Percentiles rank a stretch among this genome's conserved stretches.
phyloP scores from a whole-genome alignment of 2,797 vertebrate species.

The Sphaeramia orbicularis region DNA sequence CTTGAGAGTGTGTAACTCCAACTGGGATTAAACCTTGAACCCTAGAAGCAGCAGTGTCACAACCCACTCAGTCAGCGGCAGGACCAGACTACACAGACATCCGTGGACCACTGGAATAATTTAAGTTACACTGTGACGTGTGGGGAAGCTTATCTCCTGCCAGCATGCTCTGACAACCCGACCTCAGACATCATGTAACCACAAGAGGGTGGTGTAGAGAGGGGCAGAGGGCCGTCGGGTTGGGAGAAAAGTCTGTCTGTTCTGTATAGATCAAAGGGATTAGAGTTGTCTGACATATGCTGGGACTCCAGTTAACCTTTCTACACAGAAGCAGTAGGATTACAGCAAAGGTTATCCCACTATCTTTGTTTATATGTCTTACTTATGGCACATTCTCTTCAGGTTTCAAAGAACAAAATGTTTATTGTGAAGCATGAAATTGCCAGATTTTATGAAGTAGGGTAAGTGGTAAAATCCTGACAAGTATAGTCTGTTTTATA shows the following conservation, averaged over 20 bases:
- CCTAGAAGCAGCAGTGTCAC: slow-evolving; percentile 1
- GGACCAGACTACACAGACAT: neutral
- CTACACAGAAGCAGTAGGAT: neutral
- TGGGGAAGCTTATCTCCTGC: slow-evolving; percentile 17
- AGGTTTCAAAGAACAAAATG: neutral
- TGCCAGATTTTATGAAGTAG: neutral
- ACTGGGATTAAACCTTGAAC: slow-evolving; percentile 11
- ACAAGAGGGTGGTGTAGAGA: slow-evolving; percentile 62
- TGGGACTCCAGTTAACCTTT: slow-evolving; percentile 18
- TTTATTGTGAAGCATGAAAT: neutral
- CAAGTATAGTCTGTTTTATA: neutral
- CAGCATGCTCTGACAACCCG: slow-evolving; percentile 15
- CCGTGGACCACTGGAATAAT: slow-evolving; percentile 28
- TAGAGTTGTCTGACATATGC: slow-evolving; percentile 34
- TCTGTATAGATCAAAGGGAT: slow-evolving; percentile 24
- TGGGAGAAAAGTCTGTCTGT: neutral
- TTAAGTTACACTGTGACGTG: neutral
- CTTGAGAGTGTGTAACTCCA: neutral
- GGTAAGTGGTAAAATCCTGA: neutral
- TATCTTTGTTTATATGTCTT: neutral
- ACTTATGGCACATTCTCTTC: neutral
- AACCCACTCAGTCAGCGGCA: neutral
- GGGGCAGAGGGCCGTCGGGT: slow-evolving; percentile 25
- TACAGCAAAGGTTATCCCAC: neutral
- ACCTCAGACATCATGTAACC: slow-evolving; percentile 41